These are phyloP conservation scores for Danio aesculapii DNA, from an alignment of 2,797 vertebrate genomes.

Conservation along the genomic window DNA sequence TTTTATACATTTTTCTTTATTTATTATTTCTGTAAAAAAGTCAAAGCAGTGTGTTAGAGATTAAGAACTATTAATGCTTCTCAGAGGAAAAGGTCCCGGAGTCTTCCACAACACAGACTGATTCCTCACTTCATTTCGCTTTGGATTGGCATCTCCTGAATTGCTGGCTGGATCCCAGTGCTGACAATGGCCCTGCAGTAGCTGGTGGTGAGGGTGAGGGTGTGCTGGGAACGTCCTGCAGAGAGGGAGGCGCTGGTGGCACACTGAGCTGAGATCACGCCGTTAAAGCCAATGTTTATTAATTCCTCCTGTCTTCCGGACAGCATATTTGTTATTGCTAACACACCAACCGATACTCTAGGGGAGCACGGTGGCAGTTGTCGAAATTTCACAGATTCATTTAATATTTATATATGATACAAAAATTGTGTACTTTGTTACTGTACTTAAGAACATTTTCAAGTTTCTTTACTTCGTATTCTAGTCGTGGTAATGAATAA, in stretches of 20 bases:
- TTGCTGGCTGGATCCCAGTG: conserved; percentile 12
- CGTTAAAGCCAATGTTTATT: conserved; percentile 48
- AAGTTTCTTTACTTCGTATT: too few species aligned
- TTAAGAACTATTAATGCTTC: too few species aligned
- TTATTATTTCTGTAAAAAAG: too few species aligned
- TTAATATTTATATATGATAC: too few species aligned
- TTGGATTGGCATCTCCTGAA: neutral
- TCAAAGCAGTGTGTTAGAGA: too few species aligned
- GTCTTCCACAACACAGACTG: conserved; percentile 12
- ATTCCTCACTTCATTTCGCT: conserved; percentile 1
- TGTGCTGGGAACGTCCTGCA: conserved; percentile 31
- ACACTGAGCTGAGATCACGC: conserved; percentile 23
- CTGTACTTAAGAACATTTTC: too few species aligned
- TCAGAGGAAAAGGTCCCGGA: too few species aligned
- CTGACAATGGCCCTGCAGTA: neutral
- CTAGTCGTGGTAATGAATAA: too few species aligned
- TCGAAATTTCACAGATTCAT: neutral
- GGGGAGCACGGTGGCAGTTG: neutral
- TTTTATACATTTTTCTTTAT: too few species aligned
- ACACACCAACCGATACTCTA: conserved; percentile 5
- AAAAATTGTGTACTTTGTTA: too few species aligned
- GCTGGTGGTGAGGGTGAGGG: conserved; percentile 24
- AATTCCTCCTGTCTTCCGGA: conserved; percentile 16
- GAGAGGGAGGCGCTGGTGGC: conserved; percentile 20
- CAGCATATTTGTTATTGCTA: conserved; percentile 21